These are phyloP conservation scores for Distichodus sexfasciatus DNA, from an alignment of 2,797 vertebrate genomes.

Conservation along the genomic window DNA sequence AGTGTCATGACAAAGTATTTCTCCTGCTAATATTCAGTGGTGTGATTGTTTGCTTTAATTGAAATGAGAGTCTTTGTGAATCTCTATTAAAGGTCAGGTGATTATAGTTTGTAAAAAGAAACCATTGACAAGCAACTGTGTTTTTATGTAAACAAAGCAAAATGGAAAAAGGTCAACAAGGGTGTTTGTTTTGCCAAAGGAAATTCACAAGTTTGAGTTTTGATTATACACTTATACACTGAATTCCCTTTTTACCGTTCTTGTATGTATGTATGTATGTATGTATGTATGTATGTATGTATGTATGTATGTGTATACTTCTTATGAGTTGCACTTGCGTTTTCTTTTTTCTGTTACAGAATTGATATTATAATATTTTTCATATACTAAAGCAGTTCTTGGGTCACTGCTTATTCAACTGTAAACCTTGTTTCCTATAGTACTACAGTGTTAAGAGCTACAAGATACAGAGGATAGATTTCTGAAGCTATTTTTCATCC, in stretches of 20 bases:
- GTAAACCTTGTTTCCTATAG: no score
- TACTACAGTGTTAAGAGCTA: no score
- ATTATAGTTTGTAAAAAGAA: background rate
- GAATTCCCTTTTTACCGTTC: no score
- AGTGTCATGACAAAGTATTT: background rate
- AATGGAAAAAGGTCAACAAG: conserved; percentile 39
- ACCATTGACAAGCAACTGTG: conserved; percentile 15
- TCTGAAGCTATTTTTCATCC: no score
- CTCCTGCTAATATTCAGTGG: background rate
- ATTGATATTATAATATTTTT: no score
- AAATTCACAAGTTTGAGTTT: conserved; percentile 1
- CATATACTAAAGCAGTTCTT: no score
- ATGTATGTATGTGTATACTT: background rate
- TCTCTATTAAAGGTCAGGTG: conserved; percentile 2
- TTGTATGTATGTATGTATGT: background rate
- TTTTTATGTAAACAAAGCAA: conserved; percentile 33
- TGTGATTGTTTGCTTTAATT: background rate
- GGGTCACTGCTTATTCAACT: no score
- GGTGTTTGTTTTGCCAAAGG: conserved; percentile 43
- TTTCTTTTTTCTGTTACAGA: no score
- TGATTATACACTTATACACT: background rate
- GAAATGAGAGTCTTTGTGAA: background rate
- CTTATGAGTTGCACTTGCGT: no score
- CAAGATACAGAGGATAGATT: no score
- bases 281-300: background rate